Evolutionary conservation across 2,797 vertebrate species (phyloP), one percentile per base, ranked within the genome.

Genomic region (Pangasius sanitwongsei): DNA sequence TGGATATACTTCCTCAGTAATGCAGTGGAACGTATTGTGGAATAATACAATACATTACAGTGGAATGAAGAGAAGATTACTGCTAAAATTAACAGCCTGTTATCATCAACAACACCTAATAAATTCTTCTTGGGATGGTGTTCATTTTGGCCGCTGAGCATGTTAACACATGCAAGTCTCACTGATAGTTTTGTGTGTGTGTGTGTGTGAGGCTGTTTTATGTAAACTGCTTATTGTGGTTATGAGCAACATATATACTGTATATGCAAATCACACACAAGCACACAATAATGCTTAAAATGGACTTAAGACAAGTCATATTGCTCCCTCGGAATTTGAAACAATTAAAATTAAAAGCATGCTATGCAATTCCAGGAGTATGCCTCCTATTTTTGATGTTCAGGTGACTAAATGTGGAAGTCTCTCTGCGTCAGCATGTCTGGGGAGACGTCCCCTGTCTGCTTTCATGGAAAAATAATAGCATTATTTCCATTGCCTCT

Each of bases 331-430:
- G 6, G 31, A 70, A 67, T 63, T 63, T 63, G 63, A n/a, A 65
- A 28, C 61, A 12, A 65, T 37, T 72, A 1, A 16, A 77, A 16
- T 28, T 6, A 53, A 50, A 16, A 28, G 25, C 74, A 77, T 13
- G 74, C 1, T 80, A 2, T 85, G 57, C 75, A 6, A 85, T 67
- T 61, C 5, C 48, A 31, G 25, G 25, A 55, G 59, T 20, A 16
- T 53, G 44, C 69, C 53, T 37, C 4, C 12, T 12, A 25, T n/a
- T 53, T 20, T 65, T 48, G 31, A 25, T 77, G 70, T 34, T 41
- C 20, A 77, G 48, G 83, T 86, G 12, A 55, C 53, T 89, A 86
- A 57, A 70, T 72, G 12, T 86, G 61, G 61, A 41, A 31, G 11
- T 80, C 28, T 67, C 28, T 50, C 18, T 59, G 75, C 18, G 28